These are phyloP conservation scores for Abramis brama DNA, from an alignment of 2,113 vertebrate genomes.

Conservation along the genomic window DNA sequence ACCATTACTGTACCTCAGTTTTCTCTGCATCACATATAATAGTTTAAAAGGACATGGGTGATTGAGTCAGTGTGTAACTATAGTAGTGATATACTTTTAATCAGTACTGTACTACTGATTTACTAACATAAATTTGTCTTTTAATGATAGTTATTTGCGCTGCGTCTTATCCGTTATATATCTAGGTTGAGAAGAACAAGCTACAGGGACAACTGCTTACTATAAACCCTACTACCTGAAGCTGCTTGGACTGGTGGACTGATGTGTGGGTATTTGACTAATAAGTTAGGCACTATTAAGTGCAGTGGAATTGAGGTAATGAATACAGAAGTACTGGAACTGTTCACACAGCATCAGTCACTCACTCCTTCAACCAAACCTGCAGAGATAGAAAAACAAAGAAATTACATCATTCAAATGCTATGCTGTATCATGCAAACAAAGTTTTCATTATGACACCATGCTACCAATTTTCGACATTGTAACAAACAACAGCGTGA, in stretches of 20 bases:
- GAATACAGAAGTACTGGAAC: slow-evolving; percentile 9
- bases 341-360: not conserved
- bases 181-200: not conserved
- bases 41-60: not conserved
- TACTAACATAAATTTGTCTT: not conserved
- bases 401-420: not conserved
- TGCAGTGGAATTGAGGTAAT: not conserved
- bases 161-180: not conserved
- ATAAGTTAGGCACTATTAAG: not conserved
- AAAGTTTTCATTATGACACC: not conserved
- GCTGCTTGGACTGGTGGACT: not conserved
- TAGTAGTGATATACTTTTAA: not conserved
- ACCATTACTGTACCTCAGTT: not conserved
- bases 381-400: slow-evolving; percentile 6
- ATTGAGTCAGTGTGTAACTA: not conserved
- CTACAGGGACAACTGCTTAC: not conserved
- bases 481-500: not conserved
- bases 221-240: not conserved
- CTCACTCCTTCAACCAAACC: slow-evolving; percentile 19
- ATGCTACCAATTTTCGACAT: not conserved
- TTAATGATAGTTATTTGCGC: not conserved
- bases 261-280: not conserved
- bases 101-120: not conserved
- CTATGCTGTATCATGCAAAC: not conserved
- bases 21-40: not conserved